Base-by-base conservation (phyloP, 2,888 invertebrate species). In the Merodon equestris region DNA sequence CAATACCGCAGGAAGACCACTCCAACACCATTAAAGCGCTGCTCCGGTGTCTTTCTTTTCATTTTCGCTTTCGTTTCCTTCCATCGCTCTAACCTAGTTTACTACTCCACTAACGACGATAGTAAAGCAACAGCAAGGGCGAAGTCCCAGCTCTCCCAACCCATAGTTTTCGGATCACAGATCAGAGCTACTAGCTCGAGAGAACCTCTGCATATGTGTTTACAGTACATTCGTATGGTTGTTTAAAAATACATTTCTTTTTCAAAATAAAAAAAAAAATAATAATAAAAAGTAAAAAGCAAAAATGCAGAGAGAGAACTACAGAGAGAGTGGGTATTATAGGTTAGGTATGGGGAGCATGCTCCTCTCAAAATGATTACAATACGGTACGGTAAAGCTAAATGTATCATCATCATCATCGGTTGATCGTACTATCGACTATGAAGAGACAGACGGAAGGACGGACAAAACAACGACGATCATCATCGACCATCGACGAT, bases 361-460 rank as follows among this genome's bases (percentile, higher is more conserved):
- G 54, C 44, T 57, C 34, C 63, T 72, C 63, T 63, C 56, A 63
- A 18, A 51, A 54, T 74, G 63, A 74, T 79, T 79, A 74, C 73
- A 79, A 63, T 60, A 71, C 7, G 27, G 76, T 72, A 77, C 63
- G 48, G 73, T 79, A 79, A 73, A 79, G 74, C 73, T 63, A 64
- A 57, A 19, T 51, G 51, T 68, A 70, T 27, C 27, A 27, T 27
- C 27, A 27, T 27, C 27, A 27, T 27, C 3, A 27, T 27, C 27
- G 7, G 27, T 27, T 7, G 27, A 27, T 27, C 27, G 7, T 27
- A 4, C 27, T 27, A n/a, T n/a, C 68, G 34, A 66, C 27, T 27
- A 27, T 27, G 27, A 7, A 27, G 2, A 7, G 27, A 27, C 27
- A 17, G 27, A 27, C 27, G 27, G 27, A 27, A 2, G 27, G 7